phyloP scores from a whole-genome alignment of 1,140 invertebrate species.

The Neodiprion fabricii region DNA sequence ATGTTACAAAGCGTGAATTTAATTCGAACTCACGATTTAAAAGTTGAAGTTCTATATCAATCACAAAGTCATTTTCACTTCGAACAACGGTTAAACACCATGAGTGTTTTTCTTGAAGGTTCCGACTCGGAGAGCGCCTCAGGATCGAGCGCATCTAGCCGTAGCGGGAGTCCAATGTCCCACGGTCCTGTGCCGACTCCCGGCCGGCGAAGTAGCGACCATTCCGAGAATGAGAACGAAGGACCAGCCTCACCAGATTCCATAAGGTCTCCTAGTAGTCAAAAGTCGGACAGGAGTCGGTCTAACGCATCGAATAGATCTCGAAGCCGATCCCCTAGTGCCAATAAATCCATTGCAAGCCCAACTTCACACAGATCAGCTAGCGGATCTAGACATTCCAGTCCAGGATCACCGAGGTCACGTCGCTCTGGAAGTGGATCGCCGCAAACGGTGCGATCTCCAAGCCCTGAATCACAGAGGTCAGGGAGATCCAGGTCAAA shows the following conservation, averaged over 20 bases:
- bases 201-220: constrained; percentile 37
- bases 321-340: constrained; percentile 42
- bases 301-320: constrained; percentile 36
- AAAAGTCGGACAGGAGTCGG: constrained; percentile 45
- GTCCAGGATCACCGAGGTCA: constrained; percentile 47
- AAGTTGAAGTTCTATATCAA: too few relatives aligned
- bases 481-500: constrained; percentile 43
- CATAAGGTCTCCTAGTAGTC: constrained; percentile 17
- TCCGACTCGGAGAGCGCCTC: constrained; percentile 61
- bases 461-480: constrained; percentile 53
- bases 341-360: constrained; percentile 44
- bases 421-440: constrained; percentile 32
- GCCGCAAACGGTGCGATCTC: constrained; percentile 46
- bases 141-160: constrained; percentile 53
- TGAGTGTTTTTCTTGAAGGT: constrained; percentile 31
- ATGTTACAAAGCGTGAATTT: too few relatives aligned
- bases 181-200: constrained; percentile 39
- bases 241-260: constrained; percentile 42
- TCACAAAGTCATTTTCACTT: too few relatives aligned
- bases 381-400: constrained; percentile 50
- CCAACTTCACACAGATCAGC: constrained; percentile 43
- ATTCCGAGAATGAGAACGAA: constrained; percentile 41
- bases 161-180: constrained; percentile 41
- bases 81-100: too few relatives aligned
- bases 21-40: too few relatives aligned